A percentile compares a stretch with the other conserved stretches of the same genome.
These are phyloP conservation scores for Phrynocephalus guinanensis DNA, from an alignment of 2,797 vertebrate genomes.

Conservation along the genomic window DNA sequence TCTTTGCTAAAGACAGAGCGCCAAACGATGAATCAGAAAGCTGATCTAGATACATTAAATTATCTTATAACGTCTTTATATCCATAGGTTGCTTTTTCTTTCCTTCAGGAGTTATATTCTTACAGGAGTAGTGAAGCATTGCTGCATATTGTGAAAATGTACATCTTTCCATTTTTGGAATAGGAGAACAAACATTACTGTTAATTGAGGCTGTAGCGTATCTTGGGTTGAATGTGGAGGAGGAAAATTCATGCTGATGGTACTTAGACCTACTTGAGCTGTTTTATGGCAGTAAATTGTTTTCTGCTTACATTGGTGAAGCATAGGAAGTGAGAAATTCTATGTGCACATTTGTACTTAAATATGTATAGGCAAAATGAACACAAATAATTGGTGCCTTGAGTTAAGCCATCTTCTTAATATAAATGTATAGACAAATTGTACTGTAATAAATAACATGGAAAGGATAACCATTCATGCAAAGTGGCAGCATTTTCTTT, in stretches of 20 bases:
- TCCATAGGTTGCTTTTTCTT: not conserved
- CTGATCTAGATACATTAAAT: not conserved
- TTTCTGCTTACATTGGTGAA: not conserved
- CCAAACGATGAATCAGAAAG: conserved; percentile 50
- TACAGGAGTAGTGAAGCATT: not conserved
- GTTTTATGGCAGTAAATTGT: not conserved
- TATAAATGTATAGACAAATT: conserved; percentile 3
- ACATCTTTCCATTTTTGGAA: conserved; percentile 6
- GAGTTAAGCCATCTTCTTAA: conserved; percentile 4
- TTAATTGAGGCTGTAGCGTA: not conserved
- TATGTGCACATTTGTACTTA: conserved; percentile 18
- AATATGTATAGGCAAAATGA: conserved; percentile 18
- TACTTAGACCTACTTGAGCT: conserved; percentile 22
- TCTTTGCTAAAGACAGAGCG: conserved; percentile 27
- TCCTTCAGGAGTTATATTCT: not conserved
- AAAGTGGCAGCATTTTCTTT: not conserved
- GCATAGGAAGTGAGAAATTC: not conserved
- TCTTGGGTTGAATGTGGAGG: not conserved
- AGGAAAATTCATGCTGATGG: not conserved
- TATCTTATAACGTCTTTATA: not conserved
- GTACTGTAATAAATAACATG: not conserved
- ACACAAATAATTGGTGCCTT: conserved; percentile 17
- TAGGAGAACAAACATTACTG: not conserved
- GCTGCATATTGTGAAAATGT: not conserved
- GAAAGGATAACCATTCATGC: not conserved